Evolutionary conservation across 1,140 invertebrate genomes (phyloP).

Genomic region (Zophobas atratus): DNA sequence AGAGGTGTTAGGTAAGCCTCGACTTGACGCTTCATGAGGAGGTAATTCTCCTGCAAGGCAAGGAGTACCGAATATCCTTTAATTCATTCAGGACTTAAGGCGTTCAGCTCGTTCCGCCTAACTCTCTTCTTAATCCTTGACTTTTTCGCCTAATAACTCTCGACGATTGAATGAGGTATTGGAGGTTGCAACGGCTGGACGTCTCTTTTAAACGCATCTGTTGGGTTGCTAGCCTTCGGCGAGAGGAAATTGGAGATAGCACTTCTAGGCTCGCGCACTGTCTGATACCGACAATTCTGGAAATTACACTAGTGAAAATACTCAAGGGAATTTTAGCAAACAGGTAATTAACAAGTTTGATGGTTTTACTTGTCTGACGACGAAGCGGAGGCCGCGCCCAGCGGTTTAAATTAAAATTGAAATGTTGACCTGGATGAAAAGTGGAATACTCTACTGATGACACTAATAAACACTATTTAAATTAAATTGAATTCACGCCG

Average conservation of each 20-base stretch:
- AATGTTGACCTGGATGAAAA: conserved; percentile 62
- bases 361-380: conserved; percentile 65
- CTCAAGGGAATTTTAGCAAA: conserved; percentile 67
- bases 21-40: conserved; percentile 57
- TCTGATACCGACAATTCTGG: conserved; percentile 67
- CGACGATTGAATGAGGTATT: conserved; percentile 15
- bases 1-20: conserved; percentile 60
- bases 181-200: conserved; percentile 1
- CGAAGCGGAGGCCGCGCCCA: conserved; percentile 42
- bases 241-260: conserved; percentile 65
- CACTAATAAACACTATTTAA: no score
- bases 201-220: conserved; percentile 13
- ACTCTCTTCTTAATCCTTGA: conserved; percentile 17
- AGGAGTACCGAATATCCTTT: conserved; percentile 36
- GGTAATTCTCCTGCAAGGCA: conserved; percentile 48
- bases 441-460: neutral
- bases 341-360: conserved; percentile 69
- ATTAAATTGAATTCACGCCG: no score
- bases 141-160: conserved; percentile 18
- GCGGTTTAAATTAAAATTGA: conserved; percentile 64
- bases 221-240: conserved; percentile 39
- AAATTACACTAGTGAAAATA: conserved; percentile 67
- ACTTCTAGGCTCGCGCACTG: conserved; percentile 55
- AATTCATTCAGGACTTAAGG: conserved; percentile 38
- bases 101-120: conserved; percentile 32